These are phyloP conservation scores for Pogonophryne albipinna DNA, from an alignment of 2,797 vertebrate genomes.

Conservation along the genomic window DNA sequence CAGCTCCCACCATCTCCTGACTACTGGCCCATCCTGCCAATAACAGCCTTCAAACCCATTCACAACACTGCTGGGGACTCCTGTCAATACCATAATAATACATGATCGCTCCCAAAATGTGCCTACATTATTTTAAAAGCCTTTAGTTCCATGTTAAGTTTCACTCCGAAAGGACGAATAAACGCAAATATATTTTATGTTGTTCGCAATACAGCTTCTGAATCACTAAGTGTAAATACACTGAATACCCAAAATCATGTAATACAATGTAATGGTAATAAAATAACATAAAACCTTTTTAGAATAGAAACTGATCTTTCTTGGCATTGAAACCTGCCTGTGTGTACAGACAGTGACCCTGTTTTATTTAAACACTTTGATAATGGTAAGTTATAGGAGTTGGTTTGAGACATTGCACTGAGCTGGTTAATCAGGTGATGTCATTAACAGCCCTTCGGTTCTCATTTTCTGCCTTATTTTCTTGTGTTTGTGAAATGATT, in stretches of 20 bases:
- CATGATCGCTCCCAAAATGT: neutral
- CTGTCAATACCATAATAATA: neutral
- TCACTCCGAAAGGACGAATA: neutral
- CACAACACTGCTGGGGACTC: conserved; percentile 4
- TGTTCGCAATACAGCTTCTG: conserved; percentile 4
- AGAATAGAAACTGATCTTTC: neutral
- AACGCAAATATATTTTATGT: neutral
- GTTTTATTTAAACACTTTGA: neutral
- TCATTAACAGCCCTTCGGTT: conserved; percentile 7
- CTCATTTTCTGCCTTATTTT: conserved; percentile 1
- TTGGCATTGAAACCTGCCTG: neutral
- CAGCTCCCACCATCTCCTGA: conserved; percentile 60
- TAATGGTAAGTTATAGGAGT: neutral
- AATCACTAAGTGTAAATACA: conserved; percentile 19
- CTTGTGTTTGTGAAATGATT: neutral
- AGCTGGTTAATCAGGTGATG: neutral
- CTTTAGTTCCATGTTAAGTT: neutral
- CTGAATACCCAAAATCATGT: conserved; percentile 8
- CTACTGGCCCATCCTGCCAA: conserved; percentile 31
- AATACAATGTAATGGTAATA: neutral
- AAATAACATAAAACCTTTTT: neutral
- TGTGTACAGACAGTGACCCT: neutral
- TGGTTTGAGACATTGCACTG: neutral
- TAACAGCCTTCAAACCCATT: conserved; percentile 39
- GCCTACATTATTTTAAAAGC: neutral